These are phyloP conservation scores for Novumbra hubbsi DNA, from an alignment of 2,797 vertebrate species.

Conservation along the genomic window DNA sequence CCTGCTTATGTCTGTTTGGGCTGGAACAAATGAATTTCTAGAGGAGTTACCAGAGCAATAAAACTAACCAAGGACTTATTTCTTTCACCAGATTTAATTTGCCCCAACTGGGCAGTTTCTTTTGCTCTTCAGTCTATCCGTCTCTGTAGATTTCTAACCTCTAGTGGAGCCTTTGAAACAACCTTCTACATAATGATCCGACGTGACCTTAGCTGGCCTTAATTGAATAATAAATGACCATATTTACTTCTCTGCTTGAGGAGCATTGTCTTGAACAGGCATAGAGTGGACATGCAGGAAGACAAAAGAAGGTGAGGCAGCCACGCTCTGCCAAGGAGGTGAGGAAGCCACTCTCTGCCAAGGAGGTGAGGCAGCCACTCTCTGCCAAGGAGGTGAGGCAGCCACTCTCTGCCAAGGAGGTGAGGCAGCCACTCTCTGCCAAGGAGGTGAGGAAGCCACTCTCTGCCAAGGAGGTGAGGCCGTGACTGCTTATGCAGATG, in stretches of 20 bases:
- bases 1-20: neutral
- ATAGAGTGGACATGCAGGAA: conserved; percentile 6
- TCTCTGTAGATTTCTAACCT: conserved; percentile 10
- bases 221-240: conserved; percentile 76
- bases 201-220: conserved; percentile 59
- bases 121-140: conserved; percentile 19
- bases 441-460: no score
- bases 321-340: no score
- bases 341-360: no score
- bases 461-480: no score
- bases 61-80: neutral
- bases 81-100: neutral
- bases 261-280: conserved; percentile 20
- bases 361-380: neutral
- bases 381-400: no score
- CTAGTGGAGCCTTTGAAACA: conserved; percentile 27
- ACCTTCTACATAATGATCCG: conserved; percentile 62
- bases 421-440: no score
- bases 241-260: conserved; percentile 52
- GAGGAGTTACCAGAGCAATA: neutral
- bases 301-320: conserved; percentile 3
- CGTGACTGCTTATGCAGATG: neutral
- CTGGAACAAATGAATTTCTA: neutral
- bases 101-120: neutral
- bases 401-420: neutral